Evolutionary conservation across 2,797 vertebrate species (phyloP).

Genomic region (Gallinago nigripennis): DNA sequence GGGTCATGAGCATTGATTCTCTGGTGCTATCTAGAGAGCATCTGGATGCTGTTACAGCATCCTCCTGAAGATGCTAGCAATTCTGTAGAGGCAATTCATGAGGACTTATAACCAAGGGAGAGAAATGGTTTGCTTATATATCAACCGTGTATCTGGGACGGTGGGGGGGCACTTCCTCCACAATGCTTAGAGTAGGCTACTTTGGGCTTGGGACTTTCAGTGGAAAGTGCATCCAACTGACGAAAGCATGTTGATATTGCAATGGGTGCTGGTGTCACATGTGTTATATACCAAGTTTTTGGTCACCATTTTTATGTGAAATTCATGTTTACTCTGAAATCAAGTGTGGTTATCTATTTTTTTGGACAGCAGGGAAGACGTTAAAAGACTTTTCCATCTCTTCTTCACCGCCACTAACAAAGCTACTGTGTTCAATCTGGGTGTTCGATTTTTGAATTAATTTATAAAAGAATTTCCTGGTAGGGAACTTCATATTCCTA

Average conservation of each 20-base stretch:
- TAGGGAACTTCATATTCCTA: not conserved
- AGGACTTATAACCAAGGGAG: not conserved
- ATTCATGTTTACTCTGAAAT: not conserved
- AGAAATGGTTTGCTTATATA: not conserved
- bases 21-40: not conserved
- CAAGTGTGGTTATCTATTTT: not conserved
- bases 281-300: not conserved
- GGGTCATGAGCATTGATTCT: not conserved
- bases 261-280: not conserved
- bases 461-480: not conserved
- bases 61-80: not conserved
- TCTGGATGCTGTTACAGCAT: not conserved
- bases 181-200: not conserved
- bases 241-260: not conserved
- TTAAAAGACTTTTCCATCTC: not conserved
- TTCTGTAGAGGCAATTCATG: not conserved
- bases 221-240: not conserved
- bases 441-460: not conserved
- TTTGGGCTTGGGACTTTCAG: not conserved
- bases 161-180: not conserved
- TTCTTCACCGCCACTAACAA: not conserved
- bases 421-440: not conserved
- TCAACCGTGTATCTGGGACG: rapidly evolving
- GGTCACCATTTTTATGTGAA: not conserved
- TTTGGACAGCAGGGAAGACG: not conserved